These are phyloP conservation scores for Lasioglossum figueresi DNA, from an alignment of 2,888 invertebrate genomes.

Conservation along the genomic window DNA sequence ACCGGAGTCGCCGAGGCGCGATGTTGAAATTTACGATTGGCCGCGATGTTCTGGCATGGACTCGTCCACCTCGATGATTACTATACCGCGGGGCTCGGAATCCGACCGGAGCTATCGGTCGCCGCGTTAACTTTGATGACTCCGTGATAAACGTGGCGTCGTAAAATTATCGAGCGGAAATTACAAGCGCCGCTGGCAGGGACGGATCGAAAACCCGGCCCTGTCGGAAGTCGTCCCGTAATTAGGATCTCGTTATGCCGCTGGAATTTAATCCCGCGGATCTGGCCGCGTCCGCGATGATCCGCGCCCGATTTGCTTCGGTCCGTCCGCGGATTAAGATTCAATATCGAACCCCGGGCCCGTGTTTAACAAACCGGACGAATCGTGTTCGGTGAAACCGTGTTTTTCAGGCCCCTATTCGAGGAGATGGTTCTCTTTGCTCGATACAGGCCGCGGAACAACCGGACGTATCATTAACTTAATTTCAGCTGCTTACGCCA, in stretches of 20 bases:
- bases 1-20: neutral
- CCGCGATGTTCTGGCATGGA: neutral
- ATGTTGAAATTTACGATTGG: constrained; percentile 39
- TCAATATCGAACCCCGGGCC: constrained; percentile 46
- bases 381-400: constrained; percentile 15
- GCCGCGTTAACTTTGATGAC: constrained; percentile 59
- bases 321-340: constrained; percentile 51
- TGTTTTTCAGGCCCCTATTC: neutral
- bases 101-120: constrained; percentile 52
- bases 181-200: constrained; percentile 52
- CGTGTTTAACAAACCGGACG: constrained; percentile 26
- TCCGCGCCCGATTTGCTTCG: constrained; percentile 42
- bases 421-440: neutral
- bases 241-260: constrained; percentile 65
- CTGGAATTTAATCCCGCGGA: constrained; percentile 55
- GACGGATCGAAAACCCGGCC: constrained; percentile 36
- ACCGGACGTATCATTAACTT: constrained; percentile 36
- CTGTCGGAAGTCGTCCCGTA: constrained; percentile 64
- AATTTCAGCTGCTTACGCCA: constrained; percentile 34
- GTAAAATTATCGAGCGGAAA: constrained; percentile 67
- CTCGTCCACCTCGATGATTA: constrained; percentile 38
- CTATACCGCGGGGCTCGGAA: constrained; percentile 33
- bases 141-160: constrained; percentile 58
- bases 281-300: constrained; percentile 36
- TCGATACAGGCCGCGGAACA: neutral